These are phyloP conservation scores for Lophura nycthemera DNA, from an alignment of 2,113 vertebrate species.

Conservation along the genomic window DNA sequence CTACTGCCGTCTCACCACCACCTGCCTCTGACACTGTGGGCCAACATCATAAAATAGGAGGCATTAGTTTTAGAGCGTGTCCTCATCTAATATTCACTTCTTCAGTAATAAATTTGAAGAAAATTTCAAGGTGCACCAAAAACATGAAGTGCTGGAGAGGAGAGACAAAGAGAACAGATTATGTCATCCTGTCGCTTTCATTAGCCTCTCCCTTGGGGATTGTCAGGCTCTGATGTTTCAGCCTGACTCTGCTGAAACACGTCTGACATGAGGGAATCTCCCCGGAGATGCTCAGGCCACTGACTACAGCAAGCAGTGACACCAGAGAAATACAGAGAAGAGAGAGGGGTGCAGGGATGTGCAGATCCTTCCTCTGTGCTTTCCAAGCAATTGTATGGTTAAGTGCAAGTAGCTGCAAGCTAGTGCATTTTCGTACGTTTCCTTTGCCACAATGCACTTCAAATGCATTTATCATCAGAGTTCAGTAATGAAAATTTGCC, in stretches of 20 bases:
- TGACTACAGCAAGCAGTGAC: constrained; percentile 7
- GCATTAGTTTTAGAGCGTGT: neutral
- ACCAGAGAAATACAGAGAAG: neutral
- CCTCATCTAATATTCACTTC: neutral
- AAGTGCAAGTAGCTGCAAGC: accelerated
- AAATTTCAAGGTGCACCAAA: constrained; percentile 46
- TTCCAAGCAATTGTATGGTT: neutral
- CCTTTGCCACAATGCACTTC: neutral
- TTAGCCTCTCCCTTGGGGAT: constrained; percentile 24
- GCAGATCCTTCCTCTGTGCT: neutral
- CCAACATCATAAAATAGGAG: neutral
- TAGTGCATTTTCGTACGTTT: neutral
- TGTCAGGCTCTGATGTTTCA: constrained; percentile 58
- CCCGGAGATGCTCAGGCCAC: neutral
- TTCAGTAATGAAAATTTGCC: neutral
- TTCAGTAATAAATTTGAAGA: constrained; percentile 42
- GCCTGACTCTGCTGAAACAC: constrained; percentile 34
- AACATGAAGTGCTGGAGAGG: neutral
- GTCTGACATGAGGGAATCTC: constrained; percentile 2
- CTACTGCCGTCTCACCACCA: neutral
- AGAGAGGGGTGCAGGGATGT: neutral
- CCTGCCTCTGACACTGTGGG: neutral
- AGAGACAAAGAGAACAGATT: constrained; percentile 30
- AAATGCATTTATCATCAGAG: neutral
- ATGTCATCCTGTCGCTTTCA: constrained; percentile 35